phyloP scores from a whole-genome alignment of 1,140 invertebrate species.

The Wasmannia auropunctata region DNA sequence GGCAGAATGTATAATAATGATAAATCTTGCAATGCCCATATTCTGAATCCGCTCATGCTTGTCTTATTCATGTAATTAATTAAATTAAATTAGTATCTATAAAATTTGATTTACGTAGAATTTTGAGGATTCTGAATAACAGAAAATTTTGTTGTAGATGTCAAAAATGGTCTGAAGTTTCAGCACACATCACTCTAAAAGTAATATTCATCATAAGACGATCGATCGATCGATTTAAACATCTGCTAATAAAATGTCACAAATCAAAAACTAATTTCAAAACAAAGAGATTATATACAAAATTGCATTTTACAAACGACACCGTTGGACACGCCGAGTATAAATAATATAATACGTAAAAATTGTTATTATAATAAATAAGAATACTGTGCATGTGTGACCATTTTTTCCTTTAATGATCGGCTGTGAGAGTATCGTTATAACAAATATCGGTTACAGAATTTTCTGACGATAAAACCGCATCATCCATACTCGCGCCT shows the following conservation, averaged over 20 bases:
- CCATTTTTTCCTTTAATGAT: constrained; percentile 29
- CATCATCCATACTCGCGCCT: constrained; percentile 26
- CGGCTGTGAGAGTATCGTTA: constrained; percentile 11
- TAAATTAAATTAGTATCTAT: background rate
- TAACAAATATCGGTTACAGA: constrained; percentile 30
- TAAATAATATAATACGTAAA: background rate
- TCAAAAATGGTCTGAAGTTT: constrained; percentile 14
- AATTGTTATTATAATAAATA: background rate
- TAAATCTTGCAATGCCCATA: constrained; percentile 66
- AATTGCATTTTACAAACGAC: background rate
- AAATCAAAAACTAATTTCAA: background rate
- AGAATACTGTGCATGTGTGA: background rate
- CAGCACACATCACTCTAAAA: background rate
- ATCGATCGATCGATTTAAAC: background rate
- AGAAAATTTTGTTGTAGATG: background rate
- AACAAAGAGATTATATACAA: too few relatives aligned
- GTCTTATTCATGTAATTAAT: background rate
- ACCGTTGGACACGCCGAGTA: background rate
- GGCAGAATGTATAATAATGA: constrained; percentile 55
- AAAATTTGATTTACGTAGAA: constrained; percentile 30
- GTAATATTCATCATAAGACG: background rate
- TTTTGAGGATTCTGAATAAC: constrained; percentile 47
- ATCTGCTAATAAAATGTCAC: background rate
- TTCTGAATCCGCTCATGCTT: constrained; percentile 65
- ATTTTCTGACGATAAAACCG: constrained; percentile 38